phyloP scores from a whole-genome alignment of 2,113 vertebrate species.

The Corythornis cristatus region DNA sequence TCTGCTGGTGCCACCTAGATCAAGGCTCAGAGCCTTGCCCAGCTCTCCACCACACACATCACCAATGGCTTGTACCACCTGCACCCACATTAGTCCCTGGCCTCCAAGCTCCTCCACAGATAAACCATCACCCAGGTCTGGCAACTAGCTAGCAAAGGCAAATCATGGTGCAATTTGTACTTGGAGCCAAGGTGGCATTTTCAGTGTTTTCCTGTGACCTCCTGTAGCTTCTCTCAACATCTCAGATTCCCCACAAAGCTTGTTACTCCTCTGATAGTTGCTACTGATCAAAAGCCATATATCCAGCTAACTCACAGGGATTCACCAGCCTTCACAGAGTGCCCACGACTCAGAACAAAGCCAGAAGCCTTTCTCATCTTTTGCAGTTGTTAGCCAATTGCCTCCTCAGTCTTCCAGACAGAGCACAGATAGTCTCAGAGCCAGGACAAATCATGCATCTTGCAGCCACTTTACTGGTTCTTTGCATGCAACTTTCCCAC shows the following conservation, averaged over 20 bases:
- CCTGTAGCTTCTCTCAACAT: not conserved
- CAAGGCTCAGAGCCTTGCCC: not conserved
- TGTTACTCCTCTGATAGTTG: not conserved
- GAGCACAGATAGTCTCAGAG: not conserved
- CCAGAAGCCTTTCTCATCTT: not conserved
- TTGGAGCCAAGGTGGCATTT: too few relatives aligned
- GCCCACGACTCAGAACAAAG: fast-evolving
- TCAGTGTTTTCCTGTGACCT: not conserved
- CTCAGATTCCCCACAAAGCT: not conserved
- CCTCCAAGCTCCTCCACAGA: not conserved
- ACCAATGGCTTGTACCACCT: not conserved
- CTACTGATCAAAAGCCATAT: not conserved
- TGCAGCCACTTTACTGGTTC: not conserved
- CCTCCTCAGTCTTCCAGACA: not conserved
- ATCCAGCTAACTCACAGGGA: not conserved
- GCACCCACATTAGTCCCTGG: not conserved
- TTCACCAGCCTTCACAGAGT: not conserved
- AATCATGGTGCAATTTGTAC: too few relatives aligned
- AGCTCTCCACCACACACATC: not conserved
- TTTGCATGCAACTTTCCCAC: not conserved
- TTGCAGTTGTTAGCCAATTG: not conserved
- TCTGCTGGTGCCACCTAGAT: fast-evolving
- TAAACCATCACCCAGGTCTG: not conserved
- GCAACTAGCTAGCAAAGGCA: not conserved
- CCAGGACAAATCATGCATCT: not conserved